phyloP scores from a whole-genome alignment of 2,888 invertebrate genomes.

The Zygaena filipendulae region DNA sequence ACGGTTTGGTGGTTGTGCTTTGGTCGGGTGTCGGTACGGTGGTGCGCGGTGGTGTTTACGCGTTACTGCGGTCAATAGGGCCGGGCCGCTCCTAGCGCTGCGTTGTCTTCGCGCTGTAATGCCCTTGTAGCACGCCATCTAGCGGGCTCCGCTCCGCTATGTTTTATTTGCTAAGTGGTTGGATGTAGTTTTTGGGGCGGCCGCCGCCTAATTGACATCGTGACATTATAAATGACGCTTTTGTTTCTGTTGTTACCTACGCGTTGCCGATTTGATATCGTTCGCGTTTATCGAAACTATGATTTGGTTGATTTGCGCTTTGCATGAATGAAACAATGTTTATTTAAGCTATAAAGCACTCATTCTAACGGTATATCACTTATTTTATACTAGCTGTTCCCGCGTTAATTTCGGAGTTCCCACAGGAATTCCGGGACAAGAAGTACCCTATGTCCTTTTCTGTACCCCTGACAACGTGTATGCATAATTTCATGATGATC shows the following conservation, averaged over 20 bases:
- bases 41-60: conserved; percentile 51
- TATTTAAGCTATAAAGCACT: too few species aligned
- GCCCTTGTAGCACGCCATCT: conserved; percentile 56
- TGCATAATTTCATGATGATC: too few species aligned
- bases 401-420: too few species aligned
- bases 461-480: too few species aligned
- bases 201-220: conserved; percentile 47
- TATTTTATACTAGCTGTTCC: too few species aligned
- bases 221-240: conserved; percentile 45
- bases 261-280: not conserved
- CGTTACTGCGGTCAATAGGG: conserved; percentile 61
- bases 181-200: conserved; percentile 32
- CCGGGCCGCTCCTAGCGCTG: conserved; percentile 55
- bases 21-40: conserved; percentile 16
- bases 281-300: not conserved
- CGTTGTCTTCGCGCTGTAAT: conserved; percentile 54
- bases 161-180: conserved; percentile 63
- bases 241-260: conserved; percentile 20
- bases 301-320: too few species aligned
- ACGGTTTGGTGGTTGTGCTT: conserved; percentile 15
- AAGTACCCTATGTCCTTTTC: too few species aligned
- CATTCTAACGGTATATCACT: too few species aligned
- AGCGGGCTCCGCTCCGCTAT: conserved; percentile 44
- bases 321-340: too few species aligned
- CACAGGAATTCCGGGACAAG: too few species aligned